Evolutionary conservation across 2,113 vertebrate species (phyloP).

Genomic region (Chrysemys picta): DNA sequence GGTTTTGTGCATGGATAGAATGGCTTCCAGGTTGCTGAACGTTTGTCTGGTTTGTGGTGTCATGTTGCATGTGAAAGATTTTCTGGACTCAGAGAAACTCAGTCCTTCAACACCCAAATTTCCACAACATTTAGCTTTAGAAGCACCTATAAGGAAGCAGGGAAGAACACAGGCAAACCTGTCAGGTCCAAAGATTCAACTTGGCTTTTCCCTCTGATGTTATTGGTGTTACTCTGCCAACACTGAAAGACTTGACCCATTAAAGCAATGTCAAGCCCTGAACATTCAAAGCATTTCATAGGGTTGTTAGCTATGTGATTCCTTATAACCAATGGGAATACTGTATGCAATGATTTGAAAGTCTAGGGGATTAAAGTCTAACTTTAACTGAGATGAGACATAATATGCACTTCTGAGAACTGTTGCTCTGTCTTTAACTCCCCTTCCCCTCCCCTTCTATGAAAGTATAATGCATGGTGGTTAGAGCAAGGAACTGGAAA

Average conservation of each 20-base stretch:
- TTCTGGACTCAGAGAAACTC: slow-evolving; percentile 28
- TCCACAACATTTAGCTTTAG: neutral
- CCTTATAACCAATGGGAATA: neutral
- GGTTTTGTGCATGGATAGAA: neutral
- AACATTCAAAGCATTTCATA: neutral
- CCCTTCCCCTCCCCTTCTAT: neutral
- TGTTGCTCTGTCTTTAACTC: rapidly evolving
- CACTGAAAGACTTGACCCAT: slow-evolving; percentile 4
- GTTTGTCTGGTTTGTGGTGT: slow-evolving; percentile 7
- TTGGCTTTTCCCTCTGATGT: neutral
- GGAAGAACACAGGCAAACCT: neutral
- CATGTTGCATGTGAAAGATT: slow-evolving; percentile 50
- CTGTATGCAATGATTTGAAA: neutral
- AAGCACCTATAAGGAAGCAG: slow-evolving; percentile 22
- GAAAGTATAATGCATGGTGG: rapidly evolving
- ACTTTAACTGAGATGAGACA: neutral
- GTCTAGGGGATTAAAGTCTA: neutral
- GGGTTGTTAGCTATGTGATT: neutral
- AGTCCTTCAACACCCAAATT: neutral
- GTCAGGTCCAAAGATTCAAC: slow-evolving; percentile 9
- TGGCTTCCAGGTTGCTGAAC: neutral
- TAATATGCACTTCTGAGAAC: neutral
- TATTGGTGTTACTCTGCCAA: neutral
- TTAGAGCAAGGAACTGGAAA: neutral
- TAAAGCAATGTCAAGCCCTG: neutral